These are phyloP conservation scores for Halictus quadricinctus DNA, from an alignment of 2,888 invertebrate genomes.

Conservation along the genomic window DNA sequence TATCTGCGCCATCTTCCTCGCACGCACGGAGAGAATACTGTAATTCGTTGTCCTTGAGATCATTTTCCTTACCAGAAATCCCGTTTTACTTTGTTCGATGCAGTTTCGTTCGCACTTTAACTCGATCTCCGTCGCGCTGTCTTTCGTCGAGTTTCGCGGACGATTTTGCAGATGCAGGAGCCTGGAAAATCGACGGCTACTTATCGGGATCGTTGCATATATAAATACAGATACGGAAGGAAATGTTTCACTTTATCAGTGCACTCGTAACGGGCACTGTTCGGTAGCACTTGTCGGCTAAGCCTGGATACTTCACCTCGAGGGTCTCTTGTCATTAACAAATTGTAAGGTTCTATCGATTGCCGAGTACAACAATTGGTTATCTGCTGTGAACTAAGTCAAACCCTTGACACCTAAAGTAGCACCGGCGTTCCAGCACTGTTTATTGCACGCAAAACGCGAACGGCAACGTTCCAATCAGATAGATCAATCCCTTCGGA, in stretches of 20 bases:
- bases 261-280: slow-evolving; percentile 66
- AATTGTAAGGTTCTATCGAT: slow-evolving; percentile 65
- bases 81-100: neutral
- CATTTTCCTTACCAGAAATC: neutral
- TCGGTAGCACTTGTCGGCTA: slow-evolving; percentile 73
- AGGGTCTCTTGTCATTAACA: slow-evolving; percentile 76
- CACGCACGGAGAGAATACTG: neutral
- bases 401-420: slow-evolving; percentile 14
- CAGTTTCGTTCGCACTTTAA: neutral
- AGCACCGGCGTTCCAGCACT: neutral
- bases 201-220: slow-evolving; percentile 56
- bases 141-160: neutral
- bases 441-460: neutral
- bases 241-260: slow-evolving; percentile 69
- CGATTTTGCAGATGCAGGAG: neutral
- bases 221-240: slow-evolving; percentile 65
- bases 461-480: neutral
- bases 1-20: neutral
- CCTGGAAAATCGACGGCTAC: neutral
- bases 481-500: neutral
- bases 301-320: slow-evolving; percentile 74
- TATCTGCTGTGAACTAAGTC: slow-evolving; percentile 38
- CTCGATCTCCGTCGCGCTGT: neutral
- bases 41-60: neutral
- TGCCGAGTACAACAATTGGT: slow-evolving; percentile 66